Conservation (phyloP, 2,797 vertebrate species). For the Etheostoma nigrum region DNA sequence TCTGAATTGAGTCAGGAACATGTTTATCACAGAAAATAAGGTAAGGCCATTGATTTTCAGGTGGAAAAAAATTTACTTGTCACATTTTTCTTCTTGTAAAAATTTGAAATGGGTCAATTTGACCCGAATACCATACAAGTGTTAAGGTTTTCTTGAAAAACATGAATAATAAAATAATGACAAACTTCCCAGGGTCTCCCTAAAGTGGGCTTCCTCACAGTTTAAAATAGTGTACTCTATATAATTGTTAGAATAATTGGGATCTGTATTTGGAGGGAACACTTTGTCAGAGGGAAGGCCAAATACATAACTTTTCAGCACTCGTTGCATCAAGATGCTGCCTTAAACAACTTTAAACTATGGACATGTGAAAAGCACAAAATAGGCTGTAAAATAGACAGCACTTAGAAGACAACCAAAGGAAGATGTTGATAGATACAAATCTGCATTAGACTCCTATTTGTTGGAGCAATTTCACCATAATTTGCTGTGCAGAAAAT, state of each 20-base stretch:
- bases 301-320: conserved; percentile 33
- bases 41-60: too few relatives aligned
- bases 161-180: conserved; percentile 2
- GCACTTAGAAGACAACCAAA: conserved; percentile 28
- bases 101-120: too few relatives aligned
- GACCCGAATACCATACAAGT: too few relatives aligned
- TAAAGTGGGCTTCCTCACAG: conserved; percentile 23
- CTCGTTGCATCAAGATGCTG: conserved; percentile 19
- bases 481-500: conserved; percentile 1
- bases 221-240: conserved; percentile 1
- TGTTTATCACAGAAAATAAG: too few relatives aligned
- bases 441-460: conserved; percentile 13
- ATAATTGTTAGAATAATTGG: conserved; percentile 9
- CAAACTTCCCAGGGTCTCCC: conserved; percentile 2
- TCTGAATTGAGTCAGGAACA: too few relatives aligned
- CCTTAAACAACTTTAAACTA: conserved; percentile 28
- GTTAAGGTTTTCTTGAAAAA: conserved; percentile 8
- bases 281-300: conserved; percentile 26
- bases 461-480: conserved; percentile 7
- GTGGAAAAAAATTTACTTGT: too few relatives aligned
- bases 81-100: too few relatives aligned
- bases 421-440: conserved; percentile 19
- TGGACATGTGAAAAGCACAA: conserved; percentile 12
- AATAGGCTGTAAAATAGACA: conserved; percentile 22
- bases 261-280: conserved; percentile 13